Percentiles rank a stretch among this genome's conserved stretches.
Evolutionary conservation across 2,113 vertebrate species (phyloP).

Genomic region (Plecturocebus donacophilus): DNA sequence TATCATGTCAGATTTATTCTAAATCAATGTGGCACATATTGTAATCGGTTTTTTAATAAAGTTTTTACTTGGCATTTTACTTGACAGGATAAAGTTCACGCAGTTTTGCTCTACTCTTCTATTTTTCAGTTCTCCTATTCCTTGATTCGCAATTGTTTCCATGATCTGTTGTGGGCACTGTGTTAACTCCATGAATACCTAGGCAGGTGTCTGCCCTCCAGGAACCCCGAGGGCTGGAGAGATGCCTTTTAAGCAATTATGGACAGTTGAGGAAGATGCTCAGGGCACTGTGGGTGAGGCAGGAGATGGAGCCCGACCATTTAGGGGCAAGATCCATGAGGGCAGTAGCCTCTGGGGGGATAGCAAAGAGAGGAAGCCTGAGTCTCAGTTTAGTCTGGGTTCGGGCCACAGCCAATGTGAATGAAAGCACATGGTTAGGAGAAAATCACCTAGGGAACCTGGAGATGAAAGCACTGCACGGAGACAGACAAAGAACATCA

Average conservation of each 20-base stretch:
- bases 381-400: not conserved
- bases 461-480: not conserved
- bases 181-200: not conserved
- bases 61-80: slow-evolving; percentile 9
- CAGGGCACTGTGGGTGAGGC: not conserved
- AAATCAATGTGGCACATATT: not conserved
- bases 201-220: not conserved
- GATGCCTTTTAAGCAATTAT: not conserved
- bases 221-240: not conserved
- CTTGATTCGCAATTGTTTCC: slow-evolving; percentile 14
- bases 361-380: not conserved
- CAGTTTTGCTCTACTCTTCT: not conserved
- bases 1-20: not conserved
- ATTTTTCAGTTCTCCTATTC: not conserved
- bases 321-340: not conserved
- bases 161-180: not conserved
- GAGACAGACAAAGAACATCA: not conserved
- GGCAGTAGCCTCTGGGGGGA: not conserved
- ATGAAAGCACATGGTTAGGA: not conserved
- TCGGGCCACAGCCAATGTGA: not conserved
- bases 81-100: not conserved
- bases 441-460: not conserved
- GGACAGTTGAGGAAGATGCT: not conserved
- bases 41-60: not conserved
- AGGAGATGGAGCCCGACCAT: not conserved